Conservation (phyloP, 1,140 invertebrate species). For the Drosophila varians region DNA sequence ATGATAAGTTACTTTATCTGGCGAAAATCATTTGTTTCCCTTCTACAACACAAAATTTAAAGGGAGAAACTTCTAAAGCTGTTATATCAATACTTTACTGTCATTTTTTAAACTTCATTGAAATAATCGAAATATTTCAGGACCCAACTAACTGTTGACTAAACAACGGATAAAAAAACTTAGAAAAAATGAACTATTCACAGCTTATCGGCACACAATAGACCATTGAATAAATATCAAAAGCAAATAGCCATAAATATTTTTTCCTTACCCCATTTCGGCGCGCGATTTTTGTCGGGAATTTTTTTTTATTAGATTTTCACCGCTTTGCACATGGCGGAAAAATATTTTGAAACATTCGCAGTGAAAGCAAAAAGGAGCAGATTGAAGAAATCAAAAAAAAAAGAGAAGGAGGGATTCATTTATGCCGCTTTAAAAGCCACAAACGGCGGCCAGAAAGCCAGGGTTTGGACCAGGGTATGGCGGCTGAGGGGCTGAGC, state of each 20-base stretch:
- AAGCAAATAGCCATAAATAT: conserved; percentile 78
- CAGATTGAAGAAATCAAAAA: conserved; percentile 25
- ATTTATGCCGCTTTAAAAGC: conserved; percentile 79
- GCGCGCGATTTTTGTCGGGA: conserved; percentile 24
- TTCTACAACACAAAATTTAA: background rate
- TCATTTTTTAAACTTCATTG: background rate
- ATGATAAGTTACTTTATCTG: background rate
- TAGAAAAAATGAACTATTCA: conserved; percentile 62
- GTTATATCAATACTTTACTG: background rate
- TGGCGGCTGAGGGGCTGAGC: background rate
- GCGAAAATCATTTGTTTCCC: no score
- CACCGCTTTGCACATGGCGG: conserved; percentile 60
- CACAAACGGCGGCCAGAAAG: conserved; percentile 59
- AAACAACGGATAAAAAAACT: conserved; percentile 13
- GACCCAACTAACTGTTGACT: conserved; percentile 31
- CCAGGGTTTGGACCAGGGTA: conserved; percentile 8
- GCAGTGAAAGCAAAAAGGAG: conserved; percentile 8
- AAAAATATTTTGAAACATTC: conserved; percentile 58
- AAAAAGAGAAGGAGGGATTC: conserved; percentile 25
- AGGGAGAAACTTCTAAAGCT: background rate
- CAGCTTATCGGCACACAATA: conserved; percentile 78
- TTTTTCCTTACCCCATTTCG: conserved; percentile 56
- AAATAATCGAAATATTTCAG: conserved; percentile 16
- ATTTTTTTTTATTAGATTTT: conserved; percentile 35
- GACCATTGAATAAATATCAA: conserved; percentile 79